Conservation (phyloP, 2,797 vertebrate genomes). For the Sebastes minor region DNA sequence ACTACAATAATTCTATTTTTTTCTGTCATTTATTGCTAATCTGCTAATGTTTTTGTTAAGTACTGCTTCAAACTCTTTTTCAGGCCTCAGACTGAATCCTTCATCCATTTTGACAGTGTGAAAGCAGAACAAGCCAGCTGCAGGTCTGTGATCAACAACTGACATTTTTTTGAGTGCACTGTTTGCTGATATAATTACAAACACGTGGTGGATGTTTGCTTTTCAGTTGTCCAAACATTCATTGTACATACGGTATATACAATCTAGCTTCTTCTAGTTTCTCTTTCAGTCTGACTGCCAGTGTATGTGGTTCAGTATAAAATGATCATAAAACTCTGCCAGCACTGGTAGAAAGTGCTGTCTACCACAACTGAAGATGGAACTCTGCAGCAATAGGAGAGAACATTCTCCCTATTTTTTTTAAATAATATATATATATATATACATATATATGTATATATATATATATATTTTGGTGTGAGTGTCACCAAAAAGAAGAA, state of each 20-base stretch:
- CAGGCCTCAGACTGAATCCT: constrained; percentile 68
- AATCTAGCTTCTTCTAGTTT: background rate
- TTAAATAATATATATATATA: too few relatives aligned
- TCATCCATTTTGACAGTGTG: constrained; percentile 62
- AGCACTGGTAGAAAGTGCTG: too few relatives aligned
- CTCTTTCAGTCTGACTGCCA: background rate
- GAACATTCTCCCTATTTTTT: background rate
- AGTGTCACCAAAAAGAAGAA: background rate
- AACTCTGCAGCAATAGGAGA: background rate
- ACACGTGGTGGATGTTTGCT: background rate
- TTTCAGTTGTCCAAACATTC: background rate
- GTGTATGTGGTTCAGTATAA: background rate
- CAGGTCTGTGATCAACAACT: constrained; percentile 61
- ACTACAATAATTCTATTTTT: background rate
- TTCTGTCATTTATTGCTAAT: background rate
- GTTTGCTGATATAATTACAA: background rate
- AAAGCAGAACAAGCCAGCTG: constrained; percentile 63
- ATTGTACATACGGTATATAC: background rate
- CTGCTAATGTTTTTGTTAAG: background rate
- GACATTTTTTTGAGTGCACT: background rate
- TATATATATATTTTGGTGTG: background rate
- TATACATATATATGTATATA: too few relatives aligned
- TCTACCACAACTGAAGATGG: too few relatives aligned
- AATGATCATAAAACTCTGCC: background rate
- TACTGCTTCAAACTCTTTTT: background rate